These are phyloP conservation scores for Campopleginae sp. DNA, from an alignment of 2,888 invertebrate species.

Conservation along the genomic window DNA sequence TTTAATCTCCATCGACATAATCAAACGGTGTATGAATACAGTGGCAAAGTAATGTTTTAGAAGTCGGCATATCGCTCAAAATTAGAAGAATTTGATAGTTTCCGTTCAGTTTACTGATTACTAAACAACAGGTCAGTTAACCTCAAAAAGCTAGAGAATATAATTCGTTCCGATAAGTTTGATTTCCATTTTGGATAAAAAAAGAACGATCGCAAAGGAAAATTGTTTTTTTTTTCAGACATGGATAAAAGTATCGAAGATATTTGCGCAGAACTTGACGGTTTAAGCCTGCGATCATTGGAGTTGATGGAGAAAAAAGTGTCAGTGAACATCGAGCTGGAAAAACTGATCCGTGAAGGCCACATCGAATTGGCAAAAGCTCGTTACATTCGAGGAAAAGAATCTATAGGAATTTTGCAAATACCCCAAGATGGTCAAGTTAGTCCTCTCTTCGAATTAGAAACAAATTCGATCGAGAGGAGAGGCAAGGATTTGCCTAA, in stretches of 20 bases:
- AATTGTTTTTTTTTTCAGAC: conserved; percentile 60
- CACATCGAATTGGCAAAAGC: conserved; percentile 91
- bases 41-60: not conserved
- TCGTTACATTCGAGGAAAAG: conserved; percentile 92
- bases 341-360: conserved; percentile 89
- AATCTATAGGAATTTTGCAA: conserved; percentile 89
- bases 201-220: not conserved
- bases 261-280: conserved; percentile 88
- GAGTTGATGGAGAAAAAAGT: conserved; percentile 91
- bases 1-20: not conserved
- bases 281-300: conserved; percentile 88
- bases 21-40: not conserved
- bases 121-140: conserved; percentile 44
- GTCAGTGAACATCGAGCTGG: conserved; percentile 88
- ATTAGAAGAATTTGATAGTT: not conserved
- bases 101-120: not conserved
- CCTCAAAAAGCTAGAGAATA: conserved; percentile 27
- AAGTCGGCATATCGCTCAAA: not conserved
- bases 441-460: conserved; percentile 79
- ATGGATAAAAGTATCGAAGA: conserved; percentile 80
- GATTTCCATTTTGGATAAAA: not conserved
- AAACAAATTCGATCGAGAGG: conserved; percentile 73
- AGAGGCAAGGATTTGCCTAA: conserved; percentile 71
- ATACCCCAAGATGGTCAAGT: conserved; percentile 86
- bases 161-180: not conserved